Base-by-base conservation (phyloP, 2,888 invertebrate genomes). In the Coleophora flavipennella region DNA sequence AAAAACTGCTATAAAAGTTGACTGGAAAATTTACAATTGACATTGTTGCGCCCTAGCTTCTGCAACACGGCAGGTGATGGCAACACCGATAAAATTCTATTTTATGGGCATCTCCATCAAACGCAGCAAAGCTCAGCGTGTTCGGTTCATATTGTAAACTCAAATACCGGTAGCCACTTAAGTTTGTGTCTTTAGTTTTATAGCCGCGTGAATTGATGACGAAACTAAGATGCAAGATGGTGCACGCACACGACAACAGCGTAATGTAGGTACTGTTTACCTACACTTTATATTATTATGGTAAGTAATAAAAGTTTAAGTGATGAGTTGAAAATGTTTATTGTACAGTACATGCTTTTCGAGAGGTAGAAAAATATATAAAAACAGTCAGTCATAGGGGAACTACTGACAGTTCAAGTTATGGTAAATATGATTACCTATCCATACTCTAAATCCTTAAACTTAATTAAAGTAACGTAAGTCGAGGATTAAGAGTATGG, bases 51-150 rank as follows among this genome's bases (percentile, higher is more conserved):
- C 20, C 20, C 20, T 6, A 20, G 20, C 6, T 20, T 20, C 3
- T 6, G 20, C 20, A 20, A 3, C 6, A 20, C 20, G 6, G 20
- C 20, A 20, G 20, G 20, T 20, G 20, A 20, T 20, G 20, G 20
- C 20, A 20, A 20, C 45, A 49, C 58, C 53, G 71, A 66, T 77
- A 72, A 78, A 77, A 69, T 62, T 63, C 52, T 53, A 63, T 68
- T 79, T 79, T 78, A 79, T 63, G 62, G 58, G 55, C 58, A 59
- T 68, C 67, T 50, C 52, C 59, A 67, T 75, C 68, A 73, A 75
- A 75, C 61, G 57, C 40, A 64, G 65, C 65, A 60, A 56, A 56
- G 62, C 48, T 45, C 46, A 39, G 51, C 52, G 48, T 47, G 50
- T 51, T 62, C 62, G 58, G 62, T 62, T 61, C 14, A 33, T 40